phyloP scores from a whole-genome alignment of 2,113 vertebrate species.

The Grallaria varia region DNA sequence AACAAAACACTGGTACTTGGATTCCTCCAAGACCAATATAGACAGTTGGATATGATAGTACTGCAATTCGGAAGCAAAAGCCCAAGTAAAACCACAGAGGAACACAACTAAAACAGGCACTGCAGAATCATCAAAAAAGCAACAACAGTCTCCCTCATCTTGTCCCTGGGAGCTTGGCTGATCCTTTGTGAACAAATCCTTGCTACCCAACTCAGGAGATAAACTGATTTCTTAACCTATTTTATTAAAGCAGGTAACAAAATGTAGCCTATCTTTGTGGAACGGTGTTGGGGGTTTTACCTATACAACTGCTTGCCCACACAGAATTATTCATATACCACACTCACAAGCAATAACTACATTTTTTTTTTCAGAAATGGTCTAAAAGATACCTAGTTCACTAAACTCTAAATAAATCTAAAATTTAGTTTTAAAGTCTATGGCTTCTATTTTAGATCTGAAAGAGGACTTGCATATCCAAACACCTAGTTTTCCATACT shows the following conservation, averaged over 20 bases:
- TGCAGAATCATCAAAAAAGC: not conserved
- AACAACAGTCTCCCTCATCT: not conserved
- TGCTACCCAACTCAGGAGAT: not conserved
- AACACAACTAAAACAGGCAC: not conserved
- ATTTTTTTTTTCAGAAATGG: not conserved
- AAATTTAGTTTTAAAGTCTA: not conserved
- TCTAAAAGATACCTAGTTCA: not conserved
- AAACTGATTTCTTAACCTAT: not conserved
- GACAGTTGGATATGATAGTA: not conserved
- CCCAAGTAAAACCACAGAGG: not conserved
- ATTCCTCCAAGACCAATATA: not conserved
- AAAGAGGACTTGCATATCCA: not conserved
- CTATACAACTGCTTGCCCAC: not conserved
- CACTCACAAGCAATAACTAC: not conserved
- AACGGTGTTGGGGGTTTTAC: not conserved
- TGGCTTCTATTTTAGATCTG: not conserved
- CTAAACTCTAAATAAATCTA: not conserved
- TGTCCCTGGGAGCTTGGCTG: not conserved
- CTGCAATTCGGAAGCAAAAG: not conserved
- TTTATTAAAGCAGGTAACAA: not conserved
- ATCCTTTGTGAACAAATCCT: not conserved
- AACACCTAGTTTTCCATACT: not conserved
- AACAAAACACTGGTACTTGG: not conserved
- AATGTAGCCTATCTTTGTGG: not conserved
- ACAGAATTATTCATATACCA: not conserved